Evolutionary conservation across 2,888 invertebrate genomes (phyloP).

Genomic region (Agrochola lota): DNA sequence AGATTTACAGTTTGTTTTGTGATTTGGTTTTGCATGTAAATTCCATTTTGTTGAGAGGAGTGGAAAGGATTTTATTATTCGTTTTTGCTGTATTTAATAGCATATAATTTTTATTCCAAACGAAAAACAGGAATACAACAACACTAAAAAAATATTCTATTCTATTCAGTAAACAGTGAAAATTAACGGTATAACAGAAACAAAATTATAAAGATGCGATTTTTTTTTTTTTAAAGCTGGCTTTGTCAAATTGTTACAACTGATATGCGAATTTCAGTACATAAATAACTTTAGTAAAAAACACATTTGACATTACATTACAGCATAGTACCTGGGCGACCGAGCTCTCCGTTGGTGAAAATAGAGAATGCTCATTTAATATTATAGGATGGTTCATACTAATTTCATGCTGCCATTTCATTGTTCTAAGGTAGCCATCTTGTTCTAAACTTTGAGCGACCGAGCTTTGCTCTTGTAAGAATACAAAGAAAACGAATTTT

Average conservation of each 20-base stretch:
- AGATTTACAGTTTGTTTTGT: slow-evolving; percentile 59
- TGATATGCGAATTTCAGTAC: not conserved
- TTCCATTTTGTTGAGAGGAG: slow-evolving; percentile 39
- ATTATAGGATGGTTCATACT: no score
- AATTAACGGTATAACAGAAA: no score
- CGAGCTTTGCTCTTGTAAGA: no score
- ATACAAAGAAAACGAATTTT: no score
- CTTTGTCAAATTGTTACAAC: not conserved
- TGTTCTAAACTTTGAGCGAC: no score
- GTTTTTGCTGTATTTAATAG: slow-evolving; percentile 3
- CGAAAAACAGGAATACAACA: not conserved
- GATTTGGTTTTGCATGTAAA: slow-evolving; percentile 50
- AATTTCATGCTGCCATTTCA: no score
- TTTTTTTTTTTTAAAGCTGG: no score
- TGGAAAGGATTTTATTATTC: slow-evolving; percentile 38
- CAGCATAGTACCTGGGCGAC: no score
- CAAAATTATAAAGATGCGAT: not conserved
- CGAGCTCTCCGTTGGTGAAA: no score
- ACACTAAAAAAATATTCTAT: not conserved
- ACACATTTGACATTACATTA: not conserved
- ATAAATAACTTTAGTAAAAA: not conserved
- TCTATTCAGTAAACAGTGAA: not conserved
- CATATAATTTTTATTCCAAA: not conserved
- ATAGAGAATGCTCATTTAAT: no score
- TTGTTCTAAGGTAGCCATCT: no score